Base-by-base conservation (phyloP, 1,140 invertebrate species). In the Drosophila varians region DNA sequence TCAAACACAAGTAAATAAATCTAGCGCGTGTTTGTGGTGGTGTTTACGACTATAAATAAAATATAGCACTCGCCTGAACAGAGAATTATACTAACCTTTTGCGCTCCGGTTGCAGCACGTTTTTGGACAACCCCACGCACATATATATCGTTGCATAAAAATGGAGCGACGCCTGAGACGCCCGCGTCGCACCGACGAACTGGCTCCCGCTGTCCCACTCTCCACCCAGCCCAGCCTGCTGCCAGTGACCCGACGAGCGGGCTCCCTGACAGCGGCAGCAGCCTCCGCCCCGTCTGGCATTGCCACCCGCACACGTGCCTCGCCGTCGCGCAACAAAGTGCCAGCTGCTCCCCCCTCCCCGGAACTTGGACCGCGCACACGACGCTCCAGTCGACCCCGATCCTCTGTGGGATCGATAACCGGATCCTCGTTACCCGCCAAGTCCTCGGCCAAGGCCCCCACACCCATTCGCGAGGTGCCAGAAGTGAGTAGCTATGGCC, bases 121-220 rank as follows among this genome's bases (percentile, higher is more conserved):
- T 53, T 28, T 58, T 9, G 34, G n/a, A 1, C 21, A 56, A 16
- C 14, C 3, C 12, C 25, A 7, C 6, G 7, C 25, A 26, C 6
- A 26, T 7, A 26, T 7, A 31, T 21, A 21, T 21, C 4, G 21
- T 21, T n/a, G 54, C 16, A 55, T n/a, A 57, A 21, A 52, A 21
- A 90, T 90, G 88, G 88, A 90, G 12, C 68, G 74, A 43, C 88
- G 88, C 34, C 36, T 74, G 31, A 74, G 88, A 75, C 79, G 88
- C 21, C 60, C 65, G 28, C 79, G 79, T 53, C 83, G 78, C 14
- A 23, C 64, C 11, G 78, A 90, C 12, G 82, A 83, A 7, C 19
- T 45, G 14, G 42, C 26, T 16, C 36, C 66, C 4, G 36, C 55
- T 28, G 58, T 43, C 7, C 31, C 47, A 8, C 5, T 49, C 12